Evolutionary conservation across 1,140 invertebrate genomes (phyloP).

Genomic region (Brachionus angularis): DNA sequence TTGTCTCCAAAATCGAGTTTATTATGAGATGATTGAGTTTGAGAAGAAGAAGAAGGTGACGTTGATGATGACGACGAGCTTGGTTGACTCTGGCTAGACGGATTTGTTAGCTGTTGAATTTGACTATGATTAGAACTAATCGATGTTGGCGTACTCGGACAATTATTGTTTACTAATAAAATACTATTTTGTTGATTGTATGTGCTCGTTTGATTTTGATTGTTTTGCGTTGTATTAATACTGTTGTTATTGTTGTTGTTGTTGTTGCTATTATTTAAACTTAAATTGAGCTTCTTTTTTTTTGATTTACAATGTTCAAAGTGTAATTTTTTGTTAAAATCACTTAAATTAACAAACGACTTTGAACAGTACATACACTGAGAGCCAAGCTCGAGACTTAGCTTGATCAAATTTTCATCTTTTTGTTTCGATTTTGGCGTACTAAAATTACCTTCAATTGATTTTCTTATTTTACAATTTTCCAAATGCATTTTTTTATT

Average conservation of each 20-base stretch:
- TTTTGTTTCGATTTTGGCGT: neutral
- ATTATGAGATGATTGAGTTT: neutral
- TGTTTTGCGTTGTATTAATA: too few relatives aligned
- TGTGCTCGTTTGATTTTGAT: neutral
- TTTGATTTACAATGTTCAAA: slow-evolving; percentile 36
- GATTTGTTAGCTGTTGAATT: neutral
- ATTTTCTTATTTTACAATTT: slow-evolving; percentile 36
- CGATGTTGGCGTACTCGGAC: neutral
- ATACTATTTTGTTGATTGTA: slow-evolving; percentile 16
- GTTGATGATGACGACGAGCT: too few relatives aligned
- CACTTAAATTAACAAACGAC: slow-evolving; percentile 28
- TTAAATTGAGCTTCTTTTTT: slow-evolving; percentile 29
- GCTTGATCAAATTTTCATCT: neutral
- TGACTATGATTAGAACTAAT: neutral
- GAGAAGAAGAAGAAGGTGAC: too few relatives aligned
- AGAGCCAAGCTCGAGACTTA: neutral
- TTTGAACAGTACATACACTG: slow-evolving; percentile 31
- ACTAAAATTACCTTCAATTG: slow-evolving; percentile 6
- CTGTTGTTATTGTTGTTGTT: too few relatives aligned
- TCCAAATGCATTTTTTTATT: slow-evolving; percentile 38
- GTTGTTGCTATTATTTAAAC: too few relatives aligned
- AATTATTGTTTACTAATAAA: neutral
- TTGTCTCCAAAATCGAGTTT: neutral
- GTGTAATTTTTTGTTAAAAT: slow-evolving; percentile 10
- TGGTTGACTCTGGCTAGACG: too few relatives aligned